Percentiles rank a stretch among this genome's conserved stretches.
Evolutionary conservation across 2,797 vertebrate genomes (phyloP).

Genomic region (Bradypus variegatus): DNA sequence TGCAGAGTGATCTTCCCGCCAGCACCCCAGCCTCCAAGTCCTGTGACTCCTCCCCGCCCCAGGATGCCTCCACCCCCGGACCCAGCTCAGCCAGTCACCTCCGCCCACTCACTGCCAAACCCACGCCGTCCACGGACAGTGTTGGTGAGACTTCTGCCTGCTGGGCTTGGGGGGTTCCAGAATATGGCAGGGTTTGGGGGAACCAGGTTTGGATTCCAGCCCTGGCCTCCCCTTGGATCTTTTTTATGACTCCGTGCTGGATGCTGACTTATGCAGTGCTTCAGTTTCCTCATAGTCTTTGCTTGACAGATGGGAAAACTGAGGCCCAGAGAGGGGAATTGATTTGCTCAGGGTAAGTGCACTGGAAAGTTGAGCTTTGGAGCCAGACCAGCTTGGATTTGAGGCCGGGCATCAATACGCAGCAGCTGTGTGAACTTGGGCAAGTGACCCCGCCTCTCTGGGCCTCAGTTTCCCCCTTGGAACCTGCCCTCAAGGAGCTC

Average conservation of each 20-base stretch:
- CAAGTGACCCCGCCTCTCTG: neutral
- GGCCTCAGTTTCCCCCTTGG: neutral
- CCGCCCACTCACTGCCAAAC: slow-evolving; percentile 79
- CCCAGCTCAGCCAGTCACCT: slow-evolving; percentile 81
- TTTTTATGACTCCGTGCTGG: no score
- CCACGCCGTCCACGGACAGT: slow-evolving; percentile 73
- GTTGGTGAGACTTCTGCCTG: slow-evolving; percentile 74
- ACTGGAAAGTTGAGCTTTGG: neutral
- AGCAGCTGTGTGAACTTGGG: neutral
- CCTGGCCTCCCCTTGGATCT: neutral
- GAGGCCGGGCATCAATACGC: neutral
- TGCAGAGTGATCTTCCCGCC: slow-evolving; percentile 77
- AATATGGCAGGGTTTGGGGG: no score
- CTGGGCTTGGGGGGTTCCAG: no score
- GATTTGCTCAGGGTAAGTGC: neutral
- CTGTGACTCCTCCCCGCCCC: slow-evolving; percentile 78
- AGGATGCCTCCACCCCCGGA: slow-evolving; percentile 78
- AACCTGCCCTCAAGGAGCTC: neutral
- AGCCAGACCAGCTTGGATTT: neutral
- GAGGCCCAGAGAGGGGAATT: neutral
- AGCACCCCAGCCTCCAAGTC: slow-evolving; percentile 79
- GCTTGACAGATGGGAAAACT: neutral
- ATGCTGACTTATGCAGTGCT: neutral
- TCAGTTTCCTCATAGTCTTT: neutral
- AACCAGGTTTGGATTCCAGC: neutral